Base-by-base conservation (phyloP, 1,140 invertebrate species). In the Drosophila ironensis region DNA sequence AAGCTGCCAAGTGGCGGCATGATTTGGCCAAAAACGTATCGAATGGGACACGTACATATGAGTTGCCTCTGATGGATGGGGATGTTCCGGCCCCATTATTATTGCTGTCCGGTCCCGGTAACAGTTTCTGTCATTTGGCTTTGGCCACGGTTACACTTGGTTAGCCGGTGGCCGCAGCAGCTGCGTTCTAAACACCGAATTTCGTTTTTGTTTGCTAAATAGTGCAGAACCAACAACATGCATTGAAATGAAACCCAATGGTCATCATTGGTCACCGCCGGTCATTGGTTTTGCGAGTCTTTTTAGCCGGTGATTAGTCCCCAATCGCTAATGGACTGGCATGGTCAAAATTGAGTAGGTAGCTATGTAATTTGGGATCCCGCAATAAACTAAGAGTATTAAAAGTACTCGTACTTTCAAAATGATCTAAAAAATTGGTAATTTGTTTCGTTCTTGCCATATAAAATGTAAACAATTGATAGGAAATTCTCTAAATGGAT, bases 21-120 rank as follows among this genome's bases (percentile, higher is more conserved):
- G 67, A 76, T 51, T 60, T 73, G 73, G 48, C 78, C 63, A 77
- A 84, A 84, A 70, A n/a, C n/a, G n/a, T n/a, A n/a, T n/a, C 53
- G 25, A 52, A 40, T 66, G 40, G 30, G n/a, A 35, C 57, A 66
- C 46, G 67, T 69, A 66, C 46, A 60, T 69, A 38, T 59, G 75
- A 38, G 35, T 45, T 52, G 22, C 25, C 53, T 45, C 30, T 33
- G 30, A 33, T 33, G 30, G 27, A 27, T 54, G 53, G n/a, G n/a
- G 38, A 38, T 51, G 66, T 69, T 47, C 25, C 25, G 38, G 19
- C 52, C 14, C 17, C 42, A 46, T 48, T 67, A 67, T 59, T 41
- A 35, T 41, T 54, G 60, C 14, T 37, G 35, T 37, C 40, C 20
- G 73, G n/a, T n/a, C n/a, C 74, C 76, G 75, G 76, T 67, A 52